Conservation (phyloP, 2,888 invertebrate species). For the Melipona beecheii region DNA sequence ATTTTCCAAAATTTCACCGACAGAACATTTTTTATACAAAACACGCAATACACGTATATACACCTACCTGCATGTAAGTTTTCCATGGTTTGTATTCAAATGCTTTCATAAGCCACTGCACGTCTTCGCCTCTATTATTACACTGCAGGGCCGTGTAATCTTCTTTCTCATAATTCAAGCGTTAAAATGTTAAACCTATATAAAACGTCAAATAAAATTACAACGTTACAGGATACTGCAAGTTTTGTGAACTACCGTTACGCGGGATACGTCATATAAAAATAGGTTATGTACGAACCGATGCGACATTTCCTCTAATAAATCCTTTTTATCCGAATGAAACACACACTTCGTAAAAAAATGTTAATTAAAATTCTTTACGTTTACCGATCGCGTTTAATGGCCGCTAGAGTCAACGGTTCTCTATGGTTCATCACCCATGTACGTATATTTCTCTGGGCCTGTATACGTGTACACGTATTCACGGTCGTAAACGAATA, state of each 20-base stretch:
- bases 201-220: neutral
- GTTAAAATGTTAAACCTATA: neutral
- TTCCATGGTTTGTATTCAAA: neutral
- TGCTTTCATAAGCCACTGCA: neutral
- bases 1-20: no score
- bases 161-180: neutral
- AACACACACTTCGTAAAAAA: neutral
- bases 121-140: neutral
- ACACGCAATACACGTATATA: neutral
- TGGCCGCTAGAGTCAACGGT: constrained; percentile 26
- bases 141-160: neutral
- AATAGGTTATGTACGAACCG: constrained; percentile 2
- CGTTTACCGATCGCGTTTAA: constrained; percentile 29
- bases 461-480: neutral
- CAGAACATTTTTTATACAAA: neutral
- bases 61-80: neutral
- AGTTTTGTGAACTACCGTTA: neutral
- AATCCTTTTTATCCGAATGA: neutral
- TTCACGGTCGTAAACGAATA: neutral
- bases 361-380: constrained; percentile 41
- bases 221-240: neutral
- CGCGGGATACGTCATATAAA: no score
- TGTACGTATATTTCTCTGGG: neutral
- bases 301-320: neutral
- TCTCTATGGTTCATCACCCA: neutral